Evolutionary conservation across 2,888 invertebrate species (phyloP), one percentile per base, ranked within the genome.

Genomic region (Lasioglossum malachurum): DNA sequence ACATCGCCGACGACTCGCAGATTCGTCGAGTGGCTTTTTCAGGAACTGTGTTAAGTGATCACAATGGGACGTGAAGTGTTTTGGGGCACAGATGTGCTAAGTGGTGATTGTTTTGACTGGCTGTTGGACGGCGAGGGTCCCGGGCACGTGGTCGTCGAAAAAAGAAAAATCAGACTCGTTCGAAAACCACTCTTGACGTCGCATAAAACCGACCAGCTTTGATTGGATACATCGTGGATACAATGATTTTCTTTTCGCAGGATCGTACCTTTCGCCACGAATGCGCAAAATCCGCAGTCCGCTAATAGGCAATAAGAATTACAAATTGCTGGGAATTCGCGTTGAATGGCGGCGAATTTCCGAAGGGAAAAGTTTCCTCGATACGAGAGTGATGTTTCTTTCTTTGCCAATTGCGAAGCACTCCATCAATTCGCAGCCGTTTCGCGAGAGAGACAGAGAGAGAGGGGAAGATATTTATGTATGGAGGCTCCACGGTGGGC

Each of bases 381-480:
- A 67, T 44, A 72, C 14, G 19, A 53, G n/a, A 35, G 72, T 38
- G 27, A 77, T 78, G 84, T 84, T 79, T 75, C 78, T 79, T 85
- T 75, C 80, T 75, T 77, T 75, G 74, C 53, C 78, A 75, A 84
- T 81, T 81, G 75, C 75, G 80, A 84, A 35, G 23, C 80, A 2
- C 31, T 53, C 76, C 60, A 79, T 67, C 80, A 78, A 57, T 60
- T 74, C 57, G 76, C 76, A 69, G 57, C 76, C 83, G 77, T 86
- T 86, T 85, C 78, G 78, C 23, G 49, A 19, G 49, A 19, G 49
- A 19, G 49, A 19, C 19, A 49, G 53, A 53, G 10, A 23, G 3
- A 53, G 23, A 53, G 23, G 38, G 81, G 64, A 72, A 67, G 79
- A 89, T 90, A 90, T 89, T 89, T 89, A 89, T 90, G 88, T 83